These are phyloP conservation scores for Melanostoma scalare DNA, from an alignment of 2,888 invertebrate species.

Conservation along the genomic window DNA sequence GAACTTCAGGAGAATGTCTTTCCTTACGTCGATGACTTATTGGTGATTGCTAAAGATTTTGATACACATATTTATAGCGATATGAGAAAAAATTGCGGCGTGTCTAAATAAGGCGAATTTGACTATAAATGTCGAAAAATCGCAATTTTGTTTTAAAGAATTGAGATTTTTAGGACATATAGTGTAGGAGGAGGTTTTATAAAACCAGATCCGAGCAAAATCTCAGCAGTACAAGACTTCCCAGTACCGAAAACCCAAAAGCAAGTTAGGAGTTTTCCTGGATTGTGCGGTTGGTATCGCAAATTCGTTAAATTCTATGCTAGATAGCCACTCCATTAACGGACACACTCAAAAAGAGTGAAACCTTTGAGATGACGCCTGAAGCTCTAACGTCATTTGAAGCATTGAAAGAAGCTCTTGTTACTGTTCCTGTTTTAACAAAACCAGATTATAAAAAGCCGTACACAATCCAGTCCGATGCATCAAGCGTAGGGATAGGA, in stretches of 20 bases:
- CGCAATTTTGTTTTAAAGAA: constrained; percentile 36
- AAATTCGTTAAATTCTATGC: constrained; percentile 48
- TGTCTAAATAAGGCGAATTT: background rate
- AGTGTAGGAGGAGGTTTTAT: constrained; percentile 40
- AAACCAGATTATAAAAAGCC: constrained; percentile 12
- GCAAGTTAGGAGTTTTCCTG: constrained; percentile 73
- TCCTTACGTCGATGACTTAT: background rate
- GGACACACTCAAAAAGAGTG: constrained; percentile 4
- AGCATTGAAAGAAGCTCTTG: background rate
- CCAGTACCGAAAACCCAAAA: constrained; percentile 35
- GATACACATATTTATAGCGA: background rate
- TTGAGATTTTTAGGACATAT: constrained; percentile 47
- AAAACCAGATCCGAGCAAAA: constrained; percentile 41
- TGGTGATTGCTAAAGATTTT: background rate
- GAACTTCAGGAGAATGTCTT: constrained; percentile 4
- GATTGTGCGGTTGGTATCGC: constrained; percentile 67
- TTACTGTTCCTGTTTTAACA: background rate
- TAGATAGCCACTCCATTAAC: constrained; percentile 12
- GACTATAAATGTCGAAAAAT: constrained; percentile 49
- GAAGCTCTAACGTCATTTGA: constrained; percentile 3
- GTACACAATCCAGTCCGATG: constrained; percentile 23
- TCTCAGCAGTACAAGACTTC: constrained; percentile 32
- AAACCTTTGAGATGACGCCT: background rate
- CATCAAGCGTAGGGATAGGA: constrained; percentile 5
- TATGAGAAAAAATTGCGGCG: background rate